A percentile compares a stretch with the other conserved stretches of the same genome.
Evolutionary conservation across 2,797 vertebrate genomes (phyloP).

Genomic region (Chaetophractus vellerosus): DNA sequence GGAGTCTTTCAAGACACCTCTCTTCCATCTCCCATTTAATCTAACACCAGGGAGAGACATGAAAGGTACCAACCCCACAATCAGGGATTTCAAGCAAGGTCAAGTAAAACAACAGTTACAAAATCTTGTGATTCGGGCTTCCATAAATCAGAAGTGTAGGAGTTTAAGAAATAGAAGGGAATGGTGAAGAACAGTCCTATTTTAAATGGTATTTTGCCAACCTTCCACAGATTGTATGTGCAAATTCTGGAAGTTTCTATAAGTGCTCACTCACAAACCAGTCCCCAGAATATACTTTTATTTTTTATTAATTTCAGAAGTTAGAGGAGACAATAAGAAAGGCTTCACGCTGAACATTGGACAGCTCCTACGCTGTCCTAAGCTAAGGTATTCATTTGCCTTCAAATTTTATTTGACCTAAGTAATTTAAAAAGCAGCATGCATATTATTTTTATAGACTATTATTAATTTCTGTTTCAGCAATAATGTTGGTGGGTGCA

Average conservation of each 20-base stretch:
- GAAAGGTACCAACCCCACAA: background rate
- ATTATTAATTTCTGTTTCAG: background rate
- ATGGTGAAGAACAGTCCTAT: background rate
- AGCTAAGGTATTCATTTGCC: background rate
- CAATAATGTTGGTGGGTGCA: background rate
- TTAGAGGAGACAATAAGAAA: background rate
- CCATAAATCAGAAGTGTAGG: background rate
- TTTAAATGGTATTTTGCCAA: background rate
- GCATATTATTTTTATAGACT: background rate
- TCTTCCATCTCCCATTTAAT: background rate
- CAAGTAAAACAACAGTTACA: background rate
- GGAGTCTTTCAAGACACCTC: background rate
- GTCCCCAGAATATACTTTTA: no score
- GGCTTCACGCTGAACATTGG: background rate
- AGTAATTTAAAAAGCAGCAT: slow-evolving; percentile 14
- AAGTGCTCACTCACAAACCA: slow-evolving; percentile 13
- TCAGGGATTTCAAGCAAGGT: slow-evolving; percentile 33
- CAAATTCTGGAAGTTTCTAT: background rate
- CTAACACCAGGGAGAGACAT: background rate
- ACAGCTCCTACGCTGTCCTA: background rate
- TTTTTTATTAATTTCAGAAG: slow-evolving; percentile 37
- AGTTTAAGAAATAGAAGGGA: background rate
- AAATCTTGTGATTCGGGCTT: background rate
- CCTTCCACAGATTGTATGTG: background rate
- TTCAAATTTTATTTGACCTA: background rate